Evolutionary conservation across 2,113 vertebrate genomes (phyloP), one percentile per base, ranked within the genome.

Genomic region (Hippocampus zosterae): DNA sequence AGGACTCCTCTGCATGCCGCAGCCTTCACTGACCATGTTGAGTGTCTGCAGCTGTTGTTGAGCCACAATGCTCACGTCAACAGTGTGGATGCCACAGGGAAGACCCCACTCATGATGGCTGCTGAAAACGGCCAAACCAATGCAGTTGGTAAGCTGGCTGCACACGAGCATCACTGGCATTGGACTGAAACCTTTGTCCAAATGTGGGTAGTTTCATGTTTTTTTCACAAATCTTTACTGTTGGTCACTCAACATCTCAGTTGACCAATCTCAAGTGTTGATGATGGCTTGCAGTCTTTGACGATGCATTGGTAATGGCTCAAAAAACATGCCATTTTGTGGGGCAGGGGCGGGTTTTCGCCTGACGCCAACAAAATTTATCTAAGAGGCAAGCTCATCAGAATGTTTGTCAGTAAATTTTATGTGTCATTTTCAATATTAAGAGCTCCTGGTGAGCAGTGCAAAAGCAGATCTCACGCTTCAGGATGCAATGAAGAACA

Each of bases 71-170:
- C 96, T 84, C 96, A 97, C 87, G 96, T 98, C 72, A 98, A 98
- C 66, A 87, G 92, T 69, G 87, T 93, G 9, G 97, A 98, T 76
- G 88, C 91, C 65, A 92, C 93, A 68, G 97, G 97, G 73, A 98
- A 96, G 80, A 98, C 96, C 7, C 93, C 97, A 33, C 92, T 99
- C 69, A 99, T 99, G 97, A 98, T 98, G 97, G 95, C 97, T 40
- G 96, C 97, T 59, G 95, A 98, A 87, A 98, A 98, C 18, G 97
- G 97, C 70, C 97, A 99, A 78, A 96, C 96, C 0, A 98, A 96
- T 60, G 94, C 97, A 79, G 96, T 98, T 75, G 97, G 97, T 98
- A 96, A 9, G 88, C 68, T n/a, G 3, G 3, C 37, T 63, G 40
- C 27, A 25, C 1, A 21, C 13, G 57, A 11, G 11, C 13, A 18